A percentile compares a stretch with the other conserved stretches of the same genome.
phyloP scores from a whole-genome alignment of 2,888 invertebrate genomes.

The Scelioninae gen. 1 region DNA sequence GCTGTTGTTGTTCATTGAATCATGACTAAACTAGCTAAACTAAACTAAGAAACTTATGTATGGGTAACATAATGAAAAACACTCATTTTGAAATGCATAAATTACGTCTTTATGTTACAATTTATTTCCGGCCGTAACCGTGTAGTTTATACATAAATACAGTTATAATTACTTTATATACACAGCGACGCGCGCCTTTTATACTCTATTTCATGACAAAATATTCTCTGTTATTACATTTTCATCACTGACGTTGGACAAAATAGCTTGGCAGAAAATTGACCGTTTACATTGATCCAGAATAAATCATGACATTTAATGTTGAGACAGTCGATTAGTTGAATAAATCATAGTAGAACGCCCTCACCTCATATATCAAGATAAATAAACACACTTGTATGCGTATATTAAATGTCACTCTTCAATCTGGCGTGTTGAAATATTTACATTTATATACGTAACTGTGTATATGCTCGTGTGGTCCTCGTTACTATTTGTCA shows the following conservation, averaged over 20 bases:
- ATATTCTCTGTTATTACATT: slow-evolving; percentile 62
- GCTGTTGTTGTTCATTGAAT: slow-evolving; percentile 75
- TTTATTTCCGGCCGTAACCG: slow-evolving; percentile 77
- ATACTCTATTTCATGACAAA: slow-evolving; percentile 67
- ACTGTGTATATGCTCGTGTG: slow-evolving; percentile 19
- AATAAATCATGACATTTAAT: slow-evolving; percentile 31
- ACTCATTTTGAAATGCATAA: slow-evolving; percentile 36
- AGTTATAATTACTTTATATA: slow-evolving; percentile 75
- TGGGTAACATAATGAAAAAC: slow-evolving; percentile 12
- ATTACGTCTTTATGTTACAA: slow-evolving; percentile 74
- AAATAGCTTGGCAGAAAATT: slow-evolving; percentile 75
- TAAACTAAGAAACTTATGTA: no score
- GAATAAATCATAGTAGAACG: background rate
- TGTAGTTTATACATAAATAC: slow-evolving; percentile 79
- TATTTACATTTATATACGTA: slow-evolving; percentile 49
- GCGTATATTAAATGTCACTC: slow-evolving; percentile 25
- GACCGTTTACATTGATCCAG: slow-evolving; percentile 57
- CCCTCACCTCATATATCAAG: background rate
- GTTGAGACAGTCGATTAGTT: background rate
- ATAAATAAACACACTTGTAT: background rate
- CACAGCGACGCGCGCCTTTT: slow-evolving; percentile 67
- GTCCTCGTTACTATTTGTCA: slow-evolving; percentile 16
- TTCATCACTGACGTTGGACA: slow-evolving; percentile 70
- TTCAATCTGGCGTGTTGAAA: slow-evolving; percentile 5
- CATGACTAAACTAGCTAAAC: no score